Evolutionary conservation across 92 coral and sea anemone species (phyloP).

Genomic region (Montipora capitata): DNA sequence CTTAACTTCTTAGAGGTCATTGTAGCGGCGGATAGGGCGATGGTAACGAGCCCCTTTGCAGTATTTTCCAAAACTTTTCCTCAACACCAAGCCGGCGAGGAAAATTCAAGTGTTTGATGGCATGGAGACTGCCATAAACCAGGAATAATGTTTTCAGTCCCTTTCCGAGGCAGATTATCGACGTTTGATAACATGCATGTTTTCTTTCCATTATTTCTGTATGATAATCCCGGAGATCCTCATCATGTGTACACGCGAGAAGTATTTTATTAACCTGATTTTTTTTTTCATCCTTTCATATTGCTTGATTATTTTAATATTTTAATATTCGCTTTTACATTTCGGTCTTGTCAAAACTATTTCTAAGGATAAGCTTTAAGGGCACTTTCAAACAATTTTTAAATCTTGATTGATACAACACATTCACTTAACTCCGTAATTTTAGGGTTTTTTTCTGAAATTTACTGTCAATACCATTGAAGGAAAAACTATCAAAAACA

Average conservation of each 20-base stretch:
- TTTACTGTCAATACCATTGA: not conserved
- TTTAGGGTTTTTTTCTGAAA: not conserved
- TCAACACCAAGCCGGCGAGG: not conserved
- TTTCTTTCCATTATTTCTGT: slow-evolving; percentile 14
- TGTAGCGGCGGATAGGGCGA: not conserved
- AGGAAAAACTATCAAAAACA: too few relatives aligned
- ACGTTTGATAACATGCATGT: slow-evolving; percentile 14
- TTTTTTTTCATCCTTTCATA: not conserved
- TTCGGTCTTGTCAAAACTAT: not conserved
- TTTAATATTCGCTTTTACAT: not conserved
- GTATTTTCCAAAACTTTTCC: not conserved
- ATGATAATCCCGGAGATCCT: not conserved
- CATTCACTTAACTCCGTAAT: too few relatives aligned
- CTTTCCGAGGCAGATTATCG: not conserved
- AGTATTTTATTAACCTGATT: too few relatives aligned
- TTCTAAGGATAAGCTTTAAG: not conserved
- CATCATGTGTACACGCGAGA: too few relatives aligned
- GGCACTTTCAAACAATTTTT: not conserved
- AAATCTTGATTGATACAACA: too few relatives aligned
- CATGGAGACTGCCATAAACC: too few relatives aligned
- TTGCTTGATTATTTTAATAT: not conserved
- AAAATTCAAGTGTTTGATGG: not conserved
- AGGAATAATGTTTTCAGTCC: too few relatives aligned
- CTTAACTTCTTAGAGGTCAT: not conserved
- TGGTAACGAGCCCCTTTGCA: not conserved